Percentiles rank a stretch among this genome's conserved stretches.
These are phyloP conservation scores for Danio aesculapii DNA, from an alignment of 2,797 vertebrate species.

Conservation along the genomic window DNA sequence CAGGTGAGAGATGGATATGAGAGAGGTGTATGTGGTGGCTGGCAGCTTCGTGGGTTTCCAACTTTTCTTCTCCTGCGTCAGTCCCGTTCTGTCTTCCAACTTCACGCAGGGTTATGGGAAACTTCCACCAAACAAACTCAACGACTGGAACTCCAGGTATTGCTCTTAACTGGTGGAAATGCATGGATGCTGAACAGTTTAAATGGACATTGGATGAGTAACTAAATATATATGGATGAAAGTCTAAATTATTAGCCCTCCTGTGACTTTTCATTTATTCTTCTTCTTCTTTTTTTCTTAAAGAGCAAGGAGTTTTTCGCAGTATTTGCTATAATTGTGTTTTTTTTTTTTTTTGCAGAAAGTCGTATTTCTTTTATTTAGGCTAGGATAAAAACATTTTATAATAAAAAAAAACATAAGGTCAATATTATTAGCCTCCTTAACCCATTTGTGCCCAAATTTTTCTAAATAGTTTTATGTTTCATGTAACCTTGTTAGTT, in stretches of 20 bases:
- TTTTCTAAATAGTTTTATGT: too few relatives aligned
- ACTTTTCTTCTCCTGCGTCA: slow-evolving; percentile 80
- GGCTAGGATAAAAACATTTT: too few relatives aligned
- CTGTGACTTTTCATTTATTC: too few relatives aligned
- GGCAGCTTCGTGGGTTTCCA: slow-evolving; percentile 86
- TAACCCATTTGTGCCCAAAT: too few relatives aligned
- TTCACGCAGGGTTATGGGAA: slow-evolving; percentile 72
- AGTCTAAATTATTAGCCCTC: background rate
- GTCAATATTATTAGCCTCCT: too few relatives aligned
- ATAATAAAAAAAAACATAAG: too few relatives aligned
- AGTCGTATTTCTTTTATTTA: too few relatives aligned
- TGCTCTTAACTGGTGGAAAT: background rate
- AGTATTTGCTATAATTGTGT: too few relatives aligned
- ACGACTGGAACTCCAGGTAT: slow-evolving; percentile 89
- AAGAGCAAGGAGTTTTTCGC: too few relatives aligned
- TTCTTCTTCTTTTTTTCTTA: too few relatives aligned
- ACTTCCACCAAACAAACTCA: slow-evolving; percentile 76
- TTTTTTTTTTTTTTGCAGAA: too few relatives aligned
- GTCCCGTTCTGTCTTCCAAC: slow-evolving; percentile 77
- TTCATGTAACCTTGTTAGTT: too few relatives aligned
- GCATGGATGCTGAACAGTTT: background rate
- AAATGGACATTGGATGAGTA: background rate
- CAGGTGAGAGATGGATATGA: slow-evolving; percentile 84
- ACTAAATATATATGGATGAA: background rate
- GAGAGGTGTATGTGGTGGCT: slow-evolving; percentile 82